Evolutionary conservation across 2,888 invertebrate genomes (phyloP), one percentile per base, ranked within the genome.

Genomic region (Lithophane leautieri): DNA sequence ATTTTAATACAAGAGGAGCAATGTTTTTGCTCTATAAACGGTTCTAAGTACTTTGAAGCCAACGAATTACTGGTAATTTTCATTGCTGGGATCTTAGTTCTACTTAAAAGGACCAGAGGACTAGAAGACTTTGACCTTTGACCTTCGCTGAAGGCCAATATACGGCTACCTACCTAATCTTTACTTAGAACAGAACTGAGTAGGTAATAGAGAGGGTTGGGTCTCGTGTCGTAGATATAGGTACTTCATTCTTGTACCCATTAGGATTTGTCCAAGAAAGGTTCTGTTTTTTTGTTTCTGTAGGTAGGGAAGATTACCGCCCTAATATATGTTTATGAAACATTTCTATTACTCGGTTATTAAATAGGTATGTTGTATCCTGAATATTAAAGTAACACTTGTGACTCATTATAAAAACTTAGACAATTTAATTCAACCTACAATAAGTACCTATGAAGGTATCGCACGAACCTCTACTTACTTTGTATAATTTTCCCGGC

Each of bases 181-280:
- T 82, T 79, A 76, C 79, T 80, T 78, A 75, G 74, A 81, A 81
- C 52, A 69, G 34, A 75, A 78, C 69, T 77, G 54, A 40, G 56
- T 54, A 67, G 63, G 70, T 80, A 82, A 85, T 76, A 66, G 61
- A 54, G 75, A 80, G 76, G 86, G 81, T 82, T 84, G 76, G 76
- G 50, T 77, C 54, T 81, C 58, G 28, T 28, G 56, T 80, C 72
- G 71, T 68, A 80, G 76, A 77, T 73, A 79, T 52, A n/a, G 54
- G 12, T 54, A n/a, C 2, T 0, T 34, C 72, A 76, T 67, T 76
- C 75, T 77, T 62, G 70, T 78, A 82, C 40, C 65, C 68, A 76
- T 77, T 72, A 77, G 72, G 82, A 81, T 78, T 81, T 78, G 63
- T 71, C 74, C 58, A 25, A 66, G 40, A 83, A 79, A 78, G 47